Conservation (phyloP, 2,113 vertebrate genomes). For the Riparia riparia region DNA sequence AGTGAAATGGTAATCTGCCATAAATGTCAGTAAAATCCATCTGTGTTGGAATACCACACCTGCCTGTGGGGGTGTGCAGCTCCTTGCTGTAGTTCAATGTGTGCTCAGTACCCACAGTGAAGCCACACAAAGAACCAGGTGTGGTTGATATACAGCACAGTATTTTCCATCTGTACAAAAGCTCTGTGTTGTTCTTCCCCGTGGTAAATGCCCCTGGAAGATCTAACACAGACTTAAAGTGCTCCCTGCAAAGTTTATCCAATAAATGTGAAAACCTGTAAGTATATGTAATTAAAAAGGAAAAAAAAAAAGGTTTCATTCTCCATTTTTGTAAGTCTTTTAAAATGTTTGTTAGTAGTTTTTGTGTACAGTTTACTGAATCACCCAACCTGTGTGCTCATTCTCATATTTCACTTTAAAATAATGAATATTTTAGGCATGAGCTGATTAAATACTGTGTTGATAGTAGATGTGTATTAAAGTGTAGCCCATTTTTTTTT, state of each 20-base stretch:
- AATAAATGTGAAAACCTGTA: slow-evolving; percentile 71
- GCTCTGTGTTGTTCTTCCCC: background rate
- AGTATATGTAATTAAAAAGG: slow-evolving; percentile 69
- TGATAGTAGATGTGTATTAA: slow-evolving; percentile 64
- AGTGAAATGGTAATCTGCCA: background rate
- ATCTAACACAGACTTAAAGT: background rate
- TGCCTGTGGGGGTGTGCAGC: background rate
- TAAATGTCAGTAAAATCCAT: background rate
- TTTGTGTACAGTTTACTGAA: slow-evolving; percentile 64
- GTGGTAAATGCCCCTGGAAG: background rate
- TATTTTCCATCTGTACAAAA: background rate
- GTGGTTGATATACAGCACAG: background rate
- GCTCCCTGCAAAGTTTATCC: slow-evolving; percentile 47
- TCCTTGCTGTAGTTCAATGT: background rate
- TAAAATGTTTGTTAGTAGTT: slow-evolving; percentile 63
- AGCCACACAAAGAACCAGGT: background rate
- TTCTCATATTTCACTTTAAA: slow-evolving; percentile 57
- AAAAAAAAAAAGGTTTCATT: slow-evolving; percentile 37
- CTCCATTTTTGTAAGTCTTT: slow-evolving; percentile 71
- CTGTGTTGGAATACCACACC: background rate
- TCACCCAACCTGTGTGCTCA: background rate
- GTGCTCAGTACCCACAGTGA: background rate
- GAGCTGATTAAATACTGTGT: slow-evolving; percentile 65
- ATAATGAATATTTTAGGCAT: slow-evolving; percentile 69
- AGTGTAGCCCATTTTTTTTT: slow-evolving; percentile 3